Base-by-base conservation (phyloP, 2,888 invertebrate genomes). In the Podotricha telesiphe region DNA sequence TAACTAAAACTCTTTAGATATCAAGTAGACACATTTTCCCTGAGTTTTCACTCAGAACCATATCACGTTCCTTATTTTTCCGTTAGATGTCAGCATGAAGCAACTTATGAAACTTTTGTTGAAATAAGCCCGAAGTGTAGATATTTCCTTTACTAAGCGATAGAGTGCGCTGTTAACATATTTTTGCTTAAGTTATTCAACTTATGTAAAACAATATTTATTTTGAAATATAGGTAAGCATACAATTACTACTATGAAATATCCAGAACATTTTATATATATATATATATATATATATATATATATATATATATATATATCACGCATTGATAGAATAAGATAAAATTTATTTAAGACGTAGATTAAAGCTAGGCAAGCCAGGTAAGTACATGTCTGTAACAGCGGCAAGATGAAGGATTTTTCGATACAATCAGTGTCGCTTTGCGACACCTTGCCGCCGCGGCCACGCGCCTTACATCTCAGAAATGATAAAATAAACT, bases 391-490 rank as follows among this genome's bases (percentile, higher is more conserved):
- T 67, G 61, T 56, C 59, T 59, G 64, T 71, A 50, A 65, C 66
- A 78, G 83, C 91, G 92, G 91, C 82, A 75, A 89, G 87, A 91
- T 92, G 85, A 91, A 89, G 84, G 85, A 78, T 77, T 73, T 53
- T 48, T 53, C 72, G 90, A 89, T 89, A 86, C 69, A 75, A 91
- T 89, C 91, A 75, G 76, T 72, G 72, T 71, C 79, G 82, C 87
- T 88, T 89, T 88, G 86, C 84, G 75, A 86, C 86, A 83, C 82
- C 80, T 85, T 82, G 82, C 84, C 85, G 84, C 82, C 77, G 81
- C 76, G 74, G 84, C 84, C 87, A 82, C 86, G 85, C 83, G 86
- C 84, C 86, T 84, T 82, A 76, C 86, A 87, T 91, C 88, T 86
- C 83, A 86, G 82, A 79, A 77, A 81, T 83, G 91, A 92, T 91